Conservation (phyloP, 2,888 invertebrate species). For the Cryptocheilus praepositus region DNA sequence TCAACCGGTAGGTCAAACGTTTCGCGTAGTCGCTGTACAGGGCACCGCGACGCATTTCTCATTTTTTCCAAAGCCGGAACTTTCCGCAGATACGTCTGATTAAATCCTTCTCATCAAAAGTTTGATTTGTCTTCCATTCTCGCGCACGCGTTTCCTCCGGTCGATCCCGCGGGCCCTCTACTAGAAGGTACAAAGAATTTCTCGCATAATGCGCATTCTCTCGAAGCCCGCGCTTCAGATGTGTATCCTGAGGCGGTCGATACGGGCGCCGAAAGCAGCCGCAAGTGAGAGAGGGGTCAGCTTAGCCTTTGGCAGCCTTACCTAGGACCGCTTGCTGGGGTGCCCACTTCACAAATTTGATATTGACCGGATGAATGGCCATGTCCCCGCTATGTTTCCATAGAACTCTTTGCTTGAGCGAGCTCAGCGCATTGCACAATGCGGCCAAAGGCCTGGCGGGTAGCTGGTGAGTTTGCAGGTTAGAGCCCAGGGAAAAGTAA, state of each 20-base stretch:
- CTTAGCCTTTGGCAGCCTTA: conserved; percentile 53
- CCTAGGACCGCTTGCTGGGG: conserved; percentile 73
- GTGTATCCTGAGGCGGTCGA: conserved; percentile 40
- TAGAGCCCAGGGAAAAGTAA: conserved; percentile 74
- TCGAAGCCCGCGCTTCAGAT: conserved; percentile 21
- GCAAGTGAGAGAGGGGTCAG: conserved; percentile 32
- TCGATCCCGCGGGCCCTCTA: conserved; percentile 11
- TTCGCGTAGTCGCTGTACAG: too few species aligned
- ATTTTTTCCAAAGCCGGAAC: too few species aligned
- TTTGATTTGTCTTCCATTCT: conserved; percentile 1
- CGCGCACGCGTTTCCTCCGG: background rate
- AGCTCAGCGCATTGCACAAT: conserved; percentile 66
- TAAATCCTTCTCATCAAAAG: too few species aligned
- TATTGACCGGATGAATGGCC: conserved; percentile 67
- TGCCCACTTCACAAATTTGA: conserved; percentile 72
- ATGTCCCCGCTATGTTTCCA: conserved; percentile 70
- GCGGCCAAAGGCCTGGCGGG: conserved; percentile 62
- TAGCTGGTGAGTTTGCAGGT: conserved; percentile 71
- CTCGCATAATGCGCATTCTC: conserved; percentile 13
- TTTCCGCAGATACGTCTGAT: too few species aligned
- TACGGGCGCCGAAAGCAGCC: conserved; percentile 38
- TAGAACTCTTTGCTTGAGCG: conserved; percentile 70
- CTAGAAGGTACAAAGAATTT: conserved; percentile 24
- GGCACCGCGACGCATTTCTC: too few species aligned
- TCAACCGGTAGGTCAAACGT: too few species aligned